Evolutionary conservation across 2,888 invertebrate species (phyloP).

Genomic region (Diaphora mendica): DNA sequence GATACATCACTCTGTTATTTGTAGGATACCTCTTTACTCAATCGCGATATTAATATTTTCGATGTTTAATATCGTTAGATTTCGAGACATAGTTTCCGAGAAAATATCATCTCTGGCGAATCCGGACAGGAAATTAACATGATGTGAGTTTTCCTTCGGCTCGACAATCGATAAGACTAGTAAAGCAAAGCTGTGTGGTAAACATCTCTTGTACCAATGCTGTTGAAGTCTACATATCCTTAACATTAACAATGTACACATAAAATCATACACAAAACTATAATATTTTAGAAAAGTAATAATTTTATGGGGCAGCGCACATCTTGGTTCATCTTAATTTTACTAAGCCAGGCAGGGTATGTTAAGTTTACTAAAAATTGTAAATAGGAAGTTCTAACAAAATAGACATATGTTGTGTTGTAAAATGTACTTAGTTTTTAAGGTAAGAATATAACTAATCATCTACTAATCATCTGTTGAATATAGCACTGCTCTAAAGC

Average conservation of each 20-base stretch:
- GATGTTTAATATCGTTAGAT: slow-evolving; percentile 41
- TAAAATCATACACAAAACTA: neutral
- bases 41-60: slow-evolving; percentile 42
- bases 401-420: neutral
- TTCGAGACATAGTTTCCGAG: slow-evolving; percentile 14
- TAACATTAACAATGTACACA: neutral
- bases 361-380: neutral
- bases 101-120: slow-evolving; percentile 56
- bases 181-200: slow-evolving; percentile 68
- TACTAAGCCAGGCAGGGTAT: neutral
- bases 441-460: neutral
- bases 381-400: neutral
- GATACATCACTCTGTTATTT: neutral
- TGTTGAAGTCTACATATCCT: slow-evolving; percentile 57
- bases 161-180: slow-evolving; percentile 83
- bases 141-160: slow-evolving; percentile 77
- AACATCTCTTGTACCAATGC: slow-evolving; percentile 58
- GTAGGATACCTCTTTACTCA: slow-evolving; percentile 8
- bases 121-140: slow-evolving; percentile 82
- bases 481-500: neutral
- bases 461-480: neutral
- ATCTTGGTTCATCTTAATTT: neutral
- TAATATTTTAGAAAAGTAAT: neutral
- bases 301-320: neutral
- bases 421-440: too few species aligned